A percentile compares a stretch with the other conserved stretches of the same genome.
These are phyloP conservation scores for Eretmochelys imbricata DNA, from an alignment of 2,113 vertebrate species.

Conservation along the genomic window DNA sequence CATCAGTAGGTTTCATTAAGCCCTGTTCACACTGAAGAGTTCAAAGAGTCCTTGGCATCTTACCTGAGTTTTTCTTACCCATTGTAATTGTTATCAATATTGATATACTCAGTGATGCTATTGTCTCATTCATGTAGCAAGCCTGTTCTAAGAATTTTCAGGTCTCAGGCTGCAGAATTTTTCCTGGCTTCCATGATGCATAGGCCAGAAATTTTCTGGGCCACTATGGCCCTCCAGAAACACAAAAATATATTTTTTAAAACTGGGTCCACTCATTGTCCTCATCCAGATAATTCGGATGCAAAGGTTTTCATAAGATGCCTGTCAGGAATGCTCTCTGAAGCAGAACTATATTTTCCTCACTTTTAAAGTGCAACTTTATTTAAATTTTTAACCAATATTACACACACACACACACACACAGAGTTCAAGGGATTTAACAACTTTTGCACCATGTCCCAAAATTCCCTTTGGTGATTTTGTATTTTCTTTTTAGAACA, in stretches of 20 bases:
- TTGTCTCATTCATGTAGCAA: conserved; percentile 30
- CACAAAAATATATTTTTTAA: neutral
- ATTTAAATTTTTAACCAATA: neutral
- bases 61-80: conserved; percentile 44
- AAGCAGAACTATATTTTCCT: neutral
- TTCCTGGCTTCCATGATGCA: neutral
- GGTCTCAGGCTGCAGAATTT: conserved; percentile 43
- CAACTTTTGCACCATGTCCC: neutral
- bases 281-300: neutral
- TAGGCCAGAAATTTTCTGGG: neutral
- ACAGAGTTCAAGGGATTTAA: neutral
- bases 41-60: conserved; percentile 47
- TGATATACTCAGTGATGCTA: conserved; percentile 50
- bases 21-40: conserved; percentile 46
- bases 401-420: neutral
- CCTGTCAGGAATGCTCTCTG: neutral
- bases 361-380: neutral
- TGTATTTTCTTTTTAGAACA: neutral
- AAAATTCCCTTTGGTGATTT: neutral
- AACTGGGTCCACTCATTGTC: neutral
- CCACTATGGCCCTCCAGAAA: neutral
- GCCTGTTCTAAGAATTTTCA: conserved; percentile 42
- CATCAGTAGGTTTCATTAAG: conserved; percentile 40
- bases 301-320: neutral
- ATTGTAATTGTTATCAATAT: conserved; percentile 63